These are phyloP conservation scores for Hypotaenidia okinawae DNA, from an alignment of 2,797 vertebrate species.

Conservation along the genomic window DNA sequence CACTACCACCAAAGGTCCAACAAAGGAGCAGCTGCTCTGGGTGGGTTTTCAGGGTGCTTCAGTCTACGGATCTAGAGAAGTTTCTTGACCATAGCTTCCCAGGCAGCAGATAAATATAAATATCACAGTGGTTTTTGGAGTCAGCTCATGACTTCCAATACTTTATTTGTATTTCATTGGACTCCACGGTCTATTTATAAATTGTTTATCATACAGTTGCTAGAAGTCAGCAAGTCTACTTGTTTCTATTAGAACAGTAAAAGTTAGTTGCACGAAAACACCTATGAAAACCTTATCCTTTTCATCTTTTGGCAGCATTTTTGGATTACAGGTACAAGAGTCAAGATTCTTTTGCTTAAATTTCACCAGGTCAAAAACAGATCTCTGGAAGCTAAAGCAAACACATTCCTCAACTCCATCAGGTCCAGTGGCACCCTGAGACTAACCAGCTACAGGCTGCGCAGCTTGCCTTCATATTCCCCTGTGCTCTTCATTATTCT, in stretches of 20 bases:
- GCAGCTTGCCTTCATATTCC: background rate
- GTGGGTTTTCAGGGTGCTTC: background rate
- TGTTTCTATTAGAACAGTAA: constrained; percentile 20
- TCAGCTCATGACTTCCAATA: constrained; percentile 17
- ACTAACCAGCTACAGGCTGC: background rate
- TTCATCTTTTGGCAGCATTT: background rate
- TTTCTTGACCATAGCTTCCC: background rate
- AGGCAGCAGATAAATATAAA: constrained; percentile 25
- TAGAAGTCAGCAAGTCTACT: constrained; percentile 14
- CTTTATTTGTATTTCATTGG: constrained; percentile 45
- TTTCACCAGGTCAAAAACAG: background rate
- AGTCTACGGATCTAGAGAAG: background rate
- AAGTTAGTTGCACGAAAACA: background rate
- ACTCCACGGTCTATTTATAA: constrained; percentile 43
- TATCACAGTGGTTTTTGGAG: background rate
- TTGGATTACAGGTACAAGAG: background rate
- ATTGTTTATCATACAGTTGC: constrained; percentile 30
- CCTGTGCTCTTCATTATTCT: background rate
- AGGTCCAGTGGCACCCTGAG: background rate
- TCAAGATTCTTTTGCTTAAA: background rate
- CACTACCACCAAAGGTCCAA: background rate
- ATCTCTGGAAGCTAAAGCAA: background rate
- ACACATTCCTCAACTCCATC: background rate
- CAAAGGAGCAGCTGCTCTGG: background rate
- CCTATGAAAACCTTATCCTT: background rate